A percentile compares a stretch with the other conserved stretches of the same genome.
Conservation (phyloP, 2,797 vertebrate species). For the Saxicola maurus region DNA sequence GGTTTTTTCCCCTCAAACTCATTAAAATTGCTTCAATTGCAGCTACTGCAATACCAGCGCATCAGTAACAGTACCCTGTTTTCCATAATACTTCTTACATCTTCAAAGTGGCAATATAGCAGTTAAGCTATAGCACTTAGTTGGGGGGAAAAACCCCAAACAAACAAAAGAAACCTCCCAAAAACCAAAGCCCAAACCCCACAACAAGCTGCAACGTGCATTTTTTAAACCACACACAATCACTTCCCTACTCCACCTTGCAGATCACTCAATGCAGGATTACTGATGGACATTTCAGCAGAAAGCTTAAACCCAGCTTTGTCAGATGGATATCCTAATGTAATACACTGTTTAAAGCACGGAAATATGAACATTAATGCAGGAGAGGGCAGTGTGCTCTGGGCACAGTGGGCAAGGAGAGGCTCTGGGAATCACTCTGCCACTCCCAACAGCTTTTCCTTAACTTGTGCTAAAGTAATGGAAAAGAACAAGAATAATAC, state of each 20-base stretch:
- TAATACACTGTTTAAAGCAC: background rate
- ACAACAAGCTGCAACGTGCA: background rate
- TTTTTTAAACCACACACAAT: background rate
- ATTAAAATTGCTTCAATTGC: background rate
- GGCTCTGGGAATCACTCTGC: background rate
- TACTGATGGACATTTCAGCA: background rate
- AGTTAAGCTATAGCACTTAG: background rate
- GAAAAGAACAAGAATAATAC: background rate
- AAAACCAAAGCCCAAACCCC: background rate
- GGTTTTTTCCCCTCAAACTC: background rate
- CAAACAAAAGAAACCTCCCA: background rate
- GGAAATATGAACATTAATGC: background rate
- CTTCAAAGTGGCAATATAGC: background rate
- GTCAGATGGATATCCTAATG: background rate
- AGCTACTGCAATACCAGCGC: background rate
- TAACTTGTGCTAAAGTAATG: background rate
- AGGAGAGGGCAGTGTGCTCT: accelerated
- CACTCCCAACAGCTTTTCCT: background rate
- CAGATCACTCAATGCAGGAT: background rate
- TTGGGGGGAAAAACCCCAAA: background rate
- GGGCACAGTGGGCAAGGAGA: accelerated
- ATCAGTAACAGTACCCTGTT: accelerated
- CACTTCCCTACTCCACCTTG: background rate
- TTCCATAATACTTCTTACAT: background rate
- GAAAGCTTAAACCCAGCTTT: background rate